Conservation (phyloP, 2,888 invertebrate genomes). For the Brachypalpus laphriformis region DNA sequence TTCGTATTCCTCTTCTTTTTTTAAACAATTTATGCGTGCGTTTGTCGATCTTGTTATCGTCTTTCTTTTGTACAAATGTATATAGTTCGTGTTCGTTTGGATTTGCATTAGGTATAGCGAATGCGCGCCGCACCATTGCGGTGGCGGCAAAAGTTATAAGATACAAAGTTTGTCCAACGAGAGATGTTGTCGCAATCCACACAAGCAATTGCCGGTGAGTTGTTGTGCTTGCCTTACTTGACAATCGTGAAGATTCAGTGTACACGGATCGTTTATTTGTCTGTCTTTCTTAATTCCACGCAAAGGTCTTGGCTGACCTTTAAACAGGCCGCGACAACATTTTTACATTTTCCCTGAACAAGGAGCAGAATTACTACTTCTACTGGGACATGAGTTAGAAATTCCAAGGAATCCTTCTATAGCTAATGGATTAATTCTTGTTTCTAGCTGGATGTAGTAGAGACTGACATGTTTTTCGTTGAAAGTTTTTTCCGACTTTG, state of each 20-base stretch:
- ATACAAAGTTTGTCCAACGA: slow-evolving; percentile 21
- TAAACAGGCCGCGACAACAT: slow-evolving; percentile 20
- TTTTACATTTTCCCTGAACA: slow-evolving; percentile 15
- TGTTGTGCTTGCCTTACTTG: slow-evolving; percentile 33
- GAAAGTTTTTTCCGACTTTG: background rate
- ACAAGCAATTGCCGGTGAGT: slow-evolving; percentile 40
- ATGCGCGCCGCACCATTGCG: background rate
- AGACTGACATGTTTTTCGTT: slow-evolving; percentile 11
- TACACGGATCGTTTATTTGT: slow-evolving; percentile 50
- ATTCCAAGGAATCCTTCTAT: slow-evolving; percentile 34
- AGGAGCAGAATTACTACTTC: slow-evolving; percentile 28
- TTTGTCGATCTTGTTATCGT: slow-evolving; percentile 55
- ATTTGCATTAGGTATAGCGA: slow-evolving; percentile 50
- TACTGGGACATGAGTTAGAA: slow-evolving; percentile 40
- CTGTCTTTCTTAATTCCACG: slow-evolving; percentile 9
- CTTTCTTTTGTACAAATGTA: slow-evolving; percentile 7
- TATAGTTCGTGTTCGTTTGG: slow-evolving; percentile 13
- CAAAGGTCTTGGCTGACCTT: slow-evolving; percentile 41
- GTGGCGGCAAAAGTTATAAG: slow-evolving; percentile 46
- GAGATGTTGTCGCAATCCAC: slow-evolving; percentile 60
- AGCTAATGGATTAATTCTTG: slow-evolving; percentile 57
- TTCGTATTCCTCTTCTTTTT: slow-evolving; percentile 15
- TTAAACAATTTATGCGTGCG: slow-evolving; percentile 56
- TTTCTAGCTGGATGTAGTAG: slow-evolving; percentile 20
- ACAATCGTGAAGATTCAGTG: slow-evolving; percentile 51